Evolutionary conservation across 2,888 invertebrate genomes (phyloP).

Genomic region (Drosophila demipolita): DNA sequence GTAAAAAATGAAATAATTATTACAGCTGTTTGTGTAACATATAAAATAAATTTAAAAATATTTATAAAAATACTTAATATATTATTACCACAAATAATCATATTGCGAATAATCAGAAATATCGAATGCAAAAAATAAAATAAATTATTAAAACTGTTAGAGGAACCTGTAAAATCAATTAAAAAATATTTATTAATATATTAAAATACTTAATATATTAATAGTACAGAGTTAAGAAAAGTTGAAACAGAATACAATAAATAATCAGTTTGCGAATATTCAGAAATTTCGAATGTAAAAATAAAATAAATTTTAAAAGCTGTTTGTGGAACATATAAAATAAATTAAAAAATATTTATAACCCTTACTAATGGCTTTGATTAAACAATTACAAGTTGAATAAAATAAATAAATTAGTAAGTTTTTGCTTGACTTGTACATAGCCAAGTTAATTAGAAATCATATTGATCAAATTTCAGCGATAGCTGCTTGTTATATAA

Average conservation of each 20-base stretch:
- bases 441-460: background rate
- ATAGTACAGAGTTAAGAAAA: background rate
- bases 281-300: background rate
- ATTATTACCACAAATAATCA: no score
- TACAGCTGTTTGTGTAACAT: no score
- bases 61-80: no score
- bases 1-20: no score
- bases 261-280: background rate
- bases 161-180: no score
- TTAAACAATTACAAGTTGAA: background rate
- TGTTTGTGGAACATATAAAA: background rate
- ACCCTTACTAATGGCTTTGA: background rate
- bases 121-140: no score
- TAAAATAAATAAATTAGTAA: background rate
- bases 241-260: background rate
- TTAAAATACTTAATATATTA: background rate
- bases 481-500: background rate
- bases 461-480: background rate
- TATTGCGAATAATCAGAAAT: no score
- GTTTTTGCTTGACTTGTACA: background rate
- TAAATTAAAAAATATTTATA: background rate
- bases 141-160: no score
- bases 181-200: background rate
- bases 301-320: background rate
- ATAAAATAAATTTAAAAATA: no score